These are phyloP conservation scores for Cosmia trapezina DNA, from an alignment of 2,888 invertebrate genomes.

Conservation along the genomic window DNA sequence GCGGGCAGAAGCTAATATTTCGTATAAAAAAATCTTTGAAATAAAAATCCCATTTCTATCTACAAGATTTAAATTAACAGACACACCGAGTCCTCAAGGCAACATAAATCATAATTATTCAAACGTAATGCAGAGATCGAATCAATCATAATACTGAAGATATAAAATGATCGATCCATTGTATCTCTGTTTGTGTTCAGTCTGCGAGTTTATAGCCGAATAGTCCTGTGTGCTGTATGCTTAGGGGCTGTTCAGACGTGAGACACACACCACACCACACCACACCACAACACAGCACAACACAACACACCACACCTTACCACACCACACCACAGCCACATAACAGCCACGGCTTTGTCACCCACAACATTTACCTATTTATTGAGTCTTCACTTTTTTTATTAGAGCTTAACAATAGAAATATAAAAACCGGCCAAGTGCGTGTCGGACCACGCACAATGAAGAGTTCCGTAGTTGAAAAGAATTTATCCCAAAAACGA, in stretches of 20 bases:
- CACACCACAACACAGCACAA: no score
- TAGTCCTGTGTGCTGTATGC: neutral
- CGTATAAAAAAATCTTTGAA: neutral
- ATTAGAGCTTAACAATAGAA: no score
- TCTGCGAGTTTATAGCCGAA: constrained; percentile 23
- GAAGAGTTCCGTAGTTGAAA: no score
- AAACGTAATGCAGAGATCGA: constrained; percentile 25
- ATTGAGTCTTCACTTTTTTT: no score
- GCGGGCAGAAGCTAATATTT: no score
- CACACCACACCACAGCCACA: neutral
- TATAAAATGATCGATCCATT: constrained; percentile 56
- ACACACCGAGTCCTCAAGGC: constrained; percentile 9
- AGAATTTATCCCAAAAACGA: no score
- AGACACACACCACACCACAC: neutral
- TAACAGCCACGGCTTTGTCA: neutral
- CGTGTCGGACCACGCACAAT: no score
- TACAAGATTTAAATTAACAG: neutral
- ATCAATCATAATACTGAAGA: constrained; percentile 54
- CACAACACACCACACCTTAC: neutral
- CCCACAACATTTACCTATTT: no score
- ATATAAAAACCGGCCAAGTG: no score
- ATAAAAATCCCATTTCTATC: neutral
- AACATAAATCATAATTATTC: constrained; percentile 55
- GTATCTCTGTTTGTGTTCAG: constrained; percentile 38
- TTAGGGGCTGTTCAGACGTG: neutral